Base-by-base conservation (phyloP, 2,888 invertebrate genomes). In the Phrixothrix hirtus region DNA sequence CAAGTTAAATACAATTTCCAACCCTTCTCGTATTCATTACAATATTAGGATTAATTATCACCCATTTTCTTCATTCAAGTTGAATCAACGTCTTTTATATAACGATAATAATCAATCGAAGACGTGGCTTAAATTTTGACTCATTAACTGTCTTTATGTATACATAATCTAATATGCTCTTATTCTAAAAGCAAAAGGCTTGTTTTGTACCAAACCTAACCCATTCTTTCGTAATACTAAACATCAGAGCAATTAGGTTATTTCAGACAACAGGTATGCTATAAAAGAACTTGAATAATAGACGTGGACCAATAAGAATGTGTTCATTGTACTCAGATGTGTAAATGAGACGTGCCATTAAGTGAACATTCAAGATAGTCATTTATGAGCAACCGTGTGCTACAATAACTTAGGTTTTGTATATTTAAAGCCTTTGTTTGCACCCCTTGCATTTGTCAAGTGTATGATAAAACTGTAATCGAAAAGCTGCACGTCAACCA, bases 401-500 rank as follows among this genome's bases (percentile, higher is more conserved):
- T 21, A 21, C 21, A 21, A 21, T 25, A 26, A 38, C 21, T 17
- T 12, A 11, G 9, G 39, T 27, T 41, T 41, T 27, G 39, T 41
- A 13, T 37, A 11, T 37, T 16, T 21, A 10, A 25, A 26, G 10
- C 29, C 17, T 47, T 47, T 47, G 41, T 41, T 15, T 26, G 16
- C 38, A n/a, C 31, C 15, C 46, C 46, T 31, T 30, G 41, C 29
- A 15, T 29, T 27, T 10, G 10, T 7, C 16, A 41, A 35, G 41
- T 47, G 39, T 27, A 26, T 17, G 50, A 50, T 50, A 50, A 50
- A 50, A 37, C n/a, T 17, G 32, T 45, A 51, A 51, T 51, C 29
- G 51, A 45, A 51, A 45, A 45, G 38, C 44, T 45, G 45, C 51
- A 44, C 39, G 51, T 51, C 51, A 51, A 51, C 51, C 51, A 39